Evolutionary conservation across 2,888 invertebrate species (phyloP), one percentile per base, ranked within the genome.

Genomic region (Aporophyla nigra): DNA sequence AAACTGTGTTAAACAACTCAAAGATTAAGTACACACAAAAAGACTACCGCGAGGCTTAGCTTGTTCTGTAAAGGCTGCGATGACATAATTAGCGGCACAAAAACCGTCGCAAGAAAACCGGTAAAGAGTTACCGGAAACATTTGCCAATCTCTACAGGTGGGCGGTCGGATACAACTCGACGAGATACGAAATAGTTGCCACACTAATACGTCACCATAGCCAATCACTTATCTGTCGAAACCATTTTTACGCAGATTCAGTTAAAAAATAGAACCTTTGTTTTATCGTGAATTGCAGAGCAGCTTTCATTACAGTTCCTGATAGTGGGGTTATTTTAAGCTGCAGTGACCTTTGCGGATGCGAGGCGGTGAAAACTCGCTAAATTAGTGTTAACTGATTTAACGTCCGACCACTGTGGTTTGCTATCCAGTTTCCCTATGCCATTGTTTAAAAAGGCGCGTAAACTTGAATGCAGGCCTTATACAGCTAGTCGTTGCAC

Each of bases 121-220:
- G 93, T 93, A 93, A 91, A 90, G 91, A 88, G 89, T 90, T 77
- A 92, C 93, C 95, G 96, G 96, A 95, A 95, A 92, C 85, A 89
- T 94, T 94, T 92, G 92, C 90, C 93, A 94, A 95, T 93, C 91
- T 89, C 88, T 89, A 84, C 85, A 86, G 92, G 93, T 92, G 91
- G 92, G 92, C 91, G 92, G 82, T 86, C 90, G 89, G 90, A 88
- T 87, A 84, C 80, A 63, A 67, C 70, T 58, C 59, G 78, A 76
- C 78, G 69, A 79, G 86, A 83, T 84, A 88, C 85, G 86, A 87
- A 87, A 88, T 79, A 71, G 84, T 91, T 90, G 86, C 89, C 71
- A 85, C 90, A 91, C 78, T 73, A 82, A 83, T 84, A 86, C 85
- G 83, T 85, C 89, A 82, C 73, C 68, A 53, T 71, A 71, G 71